Base-by-base conservation (phyloP, 2,888 invertebrate genomes). In the Leptinotarsa haldemani region DNA sequence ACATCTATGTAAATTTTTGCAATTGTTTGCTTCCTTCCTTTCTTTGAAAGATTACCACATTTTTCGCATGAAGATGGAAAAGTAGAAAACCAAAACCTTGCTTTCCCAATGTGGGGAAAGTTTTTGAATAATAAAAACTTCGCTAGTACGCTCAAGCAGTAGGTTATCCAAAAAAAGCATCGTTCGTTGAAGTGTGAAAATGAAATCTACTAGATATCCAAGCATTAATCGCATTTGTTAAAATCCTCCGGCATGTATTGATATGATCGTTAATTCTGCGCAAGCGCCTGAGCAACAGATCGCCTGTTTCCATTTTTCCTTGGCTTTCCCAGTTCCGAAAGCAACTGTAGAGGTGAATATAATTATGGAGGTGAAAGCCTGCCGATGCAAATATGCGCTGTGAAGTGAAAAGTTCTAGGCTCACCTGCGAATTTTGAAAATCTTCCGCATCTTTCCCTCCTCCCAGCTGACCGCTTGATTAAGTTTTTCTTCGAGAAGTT, bases 231-330 rank as follows among this genome's bases (percentile, higher is more conserved):
- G 52, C 18, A 52, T 18, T 9, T 52, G 18, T 9, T 3, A 18
- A 18, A 52, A 52, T 18, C 52, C 18, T 18, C 9, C 52, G 12
- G 12, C 9, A 18, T 3, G 16, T 56, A 56, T 56, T 20, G 56
- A 22, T 25, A 56, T 56, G 56, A 56, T 56, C 56, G 20, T 56
- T 56, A 56, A 20, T 22, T 13, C 56, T 56, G 15, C 56, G 56
- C 56, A 56, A 22, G 56, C 56, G 56, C 25, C 3, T 0, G 20
- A 20, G 56, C 56, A 56, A 56, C 56, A 56, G 56, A 22, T 56
- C 56, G 22, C 22, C 3, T 22, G 22, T 56, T 56, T 56, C 56
- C 56, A 56, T 13, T 50, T 56, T 56, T 22, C 22, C 20, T 22
- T 22, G 56, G 56, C 56, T 56, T 56, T 56, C 22, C 56, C 12